A percentile compares a stretch with the other conserved stretches of the same genome.
Evolutionary conservation across 2,113 vertebrate species (phyloP).

Genomic region (Irena cyanogastra): DNA sequence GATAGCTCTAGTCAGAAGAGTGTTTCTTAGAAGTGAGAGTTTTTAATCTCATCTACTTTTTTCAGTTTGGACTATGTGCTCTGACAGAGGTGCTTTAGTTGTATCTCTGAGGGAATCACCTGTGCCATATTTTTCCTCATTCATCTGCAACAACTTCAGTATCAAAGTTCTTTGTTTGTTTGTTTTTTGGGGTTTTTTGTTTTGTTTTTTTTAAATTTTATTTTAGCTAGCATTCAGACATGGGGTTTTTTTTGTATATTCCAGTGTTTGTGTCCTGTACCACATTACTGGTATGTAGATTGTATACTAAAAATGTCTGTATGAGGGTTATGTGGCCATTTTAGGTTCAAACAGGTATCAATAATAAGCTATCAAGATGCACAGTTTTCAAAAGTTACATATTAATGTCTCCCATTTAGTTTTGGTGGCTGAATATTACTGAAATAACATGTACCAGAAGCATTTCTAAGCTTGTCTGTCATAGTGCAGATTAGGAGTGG

Average conservation of each 20-base stretch:
- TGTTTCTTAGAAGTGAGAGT: not conserved
- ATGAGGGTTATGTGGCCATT: not conserved
- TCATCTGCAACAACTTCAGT: not conserved
- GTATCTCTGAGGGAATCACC: not conserved
- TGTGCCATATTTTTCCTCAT: not conserved
- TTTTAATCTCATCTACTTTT: not conserved
- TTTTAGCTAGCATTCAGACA: not conserved
- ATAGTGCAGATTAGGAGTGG: not conserved
- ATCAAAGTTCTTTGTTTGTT: not conserved
- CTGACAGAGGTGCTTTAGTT: not conserved
- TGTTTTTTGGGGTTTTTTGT: not conserved
- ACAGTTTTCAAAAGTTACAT: fast-evolving
- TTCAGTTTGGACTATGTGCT: not conserved
- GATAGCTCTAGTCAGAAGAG: not conserved
- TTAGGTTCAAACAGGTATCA: not conserved
- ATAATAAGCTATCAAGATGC: not conserved
- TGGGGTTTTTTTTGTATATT: too few relatives aligned
- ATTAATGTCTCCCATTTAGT: not conserved
- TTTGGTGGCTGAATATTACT: not conserved
- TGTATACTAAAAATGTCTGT: not conserved
- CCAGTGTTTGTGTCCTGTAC: not conserved
- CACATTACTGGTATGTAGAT: not conserved
- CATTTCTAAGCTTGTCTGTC: not conserved
- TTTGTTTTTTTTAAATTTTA: not conserved
- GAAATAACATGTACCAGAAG: not conserved